A percentile compares a stretch with the other conserved stretches of the same genome.
Conservation (phyloP, 2,888 invertebrate genomes). For the Cheilosia scutellata region DNA sequence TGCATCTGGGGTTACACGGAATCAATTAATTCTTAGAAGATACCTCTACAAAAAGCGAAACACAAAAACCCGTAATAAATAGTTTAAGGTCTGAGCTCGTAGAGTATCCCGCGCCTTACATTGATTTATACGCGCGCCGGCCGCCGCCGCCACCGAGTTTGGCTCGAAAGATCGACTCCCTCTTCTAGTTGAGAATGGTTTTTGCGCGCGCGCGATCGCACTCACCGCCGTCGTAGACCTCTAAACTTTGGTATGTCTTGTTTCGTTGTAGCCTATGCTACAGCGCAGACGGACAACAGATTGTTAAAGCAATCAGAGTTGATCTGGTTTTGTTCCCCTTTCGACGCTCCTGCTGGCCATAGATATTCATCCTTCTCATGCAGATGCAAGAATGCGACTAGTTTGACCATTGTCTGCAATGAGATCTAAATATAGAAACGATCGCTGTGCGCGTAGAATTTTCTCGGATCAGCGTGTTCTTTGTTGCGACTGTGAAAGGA, state of each 20-base stretch:
- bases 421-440: slow-evolving; percentile 68
- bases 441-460: slow-evolving; percentile 15
- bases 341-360: neutral
- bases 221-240: slow-evolving; percentile 31
- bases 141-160: slow-evolving; percentile 33
- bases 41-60: slow-evolving; percentile 47
- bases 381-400: slow-evolving; percentile 62
- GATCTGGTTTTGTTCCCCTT: slow-evolving; percentile 62
- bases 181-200: slow-evolving; percentile 36
- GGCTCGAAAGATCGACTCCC: slow-evolving; percentile 46
- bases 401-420: slow-evolving; percentile 67
- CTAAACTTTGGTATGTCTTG: slow-evolving; percentile 49
- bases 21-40: slow-evolving; percentile 73
- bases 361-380: slow-evolving; percentile 38
- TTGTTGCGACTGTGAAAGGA: slow-evolving; percentile 50
- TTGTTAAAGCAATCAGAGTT: slow-evolving; percentile 66
- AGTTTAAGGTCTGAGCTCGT: slow-evolving; percentile 64
- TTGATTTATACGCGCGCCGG: slow-evolving; percentile 50
- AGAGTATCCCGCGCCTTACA: slow-evolving; percentile 27
- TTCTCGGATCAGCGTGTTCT: slow-evolving; percentile 20
- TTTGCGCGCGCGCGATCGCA: neutral
- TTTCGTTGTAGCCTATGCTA: slow-evolving; percentile 50
- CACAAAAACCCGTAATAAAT: slow-evolving; percentile 55
- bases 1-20: slow-evolving; percentile 73
- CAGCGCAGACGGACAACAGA: slow-evolving; percentile 62